A percentile compares a stretch with the other conserved stretches of the same genome.
phyloP scores from a whole-genome alignment of 1,140 invertebrate species.

The Calliphora vicina region DNA sequence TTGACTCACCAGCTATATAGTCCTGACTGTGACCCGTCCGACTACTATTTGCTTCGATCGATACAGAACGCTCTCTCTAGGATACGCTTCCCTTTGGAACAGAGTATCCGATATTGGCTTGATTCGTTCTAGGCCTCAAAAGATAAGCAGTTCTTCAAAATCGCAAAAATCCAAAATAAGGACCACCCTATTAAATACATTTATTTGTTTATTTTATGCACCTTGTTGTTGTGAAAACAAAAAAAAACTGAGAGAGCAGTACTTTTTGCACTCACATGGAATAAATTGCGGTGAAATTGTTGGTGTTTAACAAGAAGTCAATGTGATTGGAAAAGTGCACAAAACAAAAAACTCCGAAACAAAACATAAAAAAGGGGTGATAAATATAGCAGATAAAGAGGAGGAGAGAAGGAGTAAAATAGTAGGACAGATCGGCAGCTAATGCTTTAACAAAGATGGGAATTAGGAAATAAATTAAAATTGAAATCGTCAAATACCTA shows the following conservation, averaged over 20 bases:
- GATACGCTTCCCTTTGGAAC: too few relatives aligned
- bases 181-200: neutral
- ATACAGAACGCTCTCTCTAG: too few relatives aligned
- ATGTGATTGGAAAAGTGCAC: neutral
- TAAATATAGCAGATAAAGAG: neutral
- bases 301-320: slow-evolving; percentile 33
- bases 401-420: neutral
- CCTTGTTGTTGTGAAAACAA: too few relatives aligned
- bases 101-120: too few relatives aligned
- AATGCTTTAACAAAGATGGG: neutral
- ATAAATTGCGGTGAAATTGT: slow-evolving; percentile 31
- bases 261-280: neutral
- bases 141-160: too few relatives aligned
- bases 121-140: too few relatives aligned
- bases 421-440: neutral
- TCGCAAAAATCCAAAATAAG: too few relatives aligned
- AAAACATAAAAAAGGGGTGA: neutral
- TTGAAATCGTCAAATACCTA: too few relatives aligned
- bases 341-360: neutral
- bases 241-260: neutral
- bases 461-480: neutral
- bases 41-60: too few relatives aligned
- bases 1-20: too few relatives aligned
- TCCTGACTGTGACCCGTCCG: too few relatives aligned
- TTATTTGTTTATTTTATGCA: too few relatives aligned